Conservation (phyloP, 2,113 vertebrate genomes). For the Dolichotis patagonum region DNA sequence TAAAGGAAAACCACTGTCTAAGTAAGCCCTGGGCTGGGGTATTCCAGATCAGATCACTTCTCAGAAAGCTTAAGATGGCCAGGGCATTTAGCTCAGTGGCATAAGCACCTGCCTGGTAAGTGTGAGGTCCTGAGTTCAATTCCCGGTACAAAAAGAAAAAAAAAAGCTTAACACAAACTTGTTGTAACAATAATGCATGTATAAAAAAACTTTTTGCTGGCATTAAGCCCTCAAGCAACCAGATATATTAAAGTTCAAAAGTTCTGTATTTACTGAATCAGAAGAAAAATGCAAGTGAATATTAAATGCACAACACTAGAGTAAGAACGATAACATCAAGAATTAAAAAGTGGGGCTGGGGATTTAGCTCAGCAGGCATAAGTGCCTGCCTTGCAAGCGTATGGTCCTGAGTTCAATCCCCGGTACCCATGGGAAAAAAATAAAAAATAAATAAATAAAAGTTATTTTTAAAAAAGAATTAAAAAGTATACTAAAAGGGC, state of each 20-base stretch:
- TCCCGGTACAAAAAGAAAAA: too few species aligned
- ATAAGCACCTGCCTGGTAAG: too few species aligned
- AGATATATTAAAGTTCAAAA: slow-evolving; percentile 72
- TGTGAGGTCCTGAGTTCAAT: too few species aligned
- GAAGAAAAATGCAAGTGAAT: slow-evolving; percentile 80
- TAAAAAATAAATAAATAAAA: too few species aligned
- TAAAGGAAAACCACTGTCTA: background rate
- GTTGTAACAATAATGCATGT: slow-evolving; percentile 26
- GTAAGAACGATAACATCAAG: background rate
- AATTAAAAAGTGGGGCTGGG: slow-evolving; percentile 56
- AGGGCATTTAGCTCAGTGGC: too few species aligned
- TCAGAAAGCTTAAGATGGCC: background rate
- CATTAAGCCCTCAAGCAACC: slow-evolving; percentile 34
- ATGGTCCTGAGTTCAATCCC: too few species aligned
- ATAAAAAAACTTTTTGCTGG: slow-evolving; percentile 14
- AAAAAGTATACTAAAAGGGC: too few species aligned
- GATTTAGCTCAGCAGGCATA: too few species aligned
- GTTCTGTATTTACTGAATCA: slow-evolving; percentile 73
- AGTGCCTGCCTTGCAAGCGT: too few species aligned
- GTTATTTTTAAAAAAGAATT: too few species aligned
- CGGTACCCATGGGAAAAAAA: too few species aligned
- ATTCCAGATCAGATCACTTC: background rate
- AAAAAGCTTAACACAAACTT: too few species aligned
- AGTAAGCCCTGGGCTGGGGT: background rate
- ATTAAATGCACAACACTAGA: slow-evolving; percentile 53